phyloP scores from a whole-genome alignment of 2,888 invertebrate genomes.

The Plebejus anna region DNA sequence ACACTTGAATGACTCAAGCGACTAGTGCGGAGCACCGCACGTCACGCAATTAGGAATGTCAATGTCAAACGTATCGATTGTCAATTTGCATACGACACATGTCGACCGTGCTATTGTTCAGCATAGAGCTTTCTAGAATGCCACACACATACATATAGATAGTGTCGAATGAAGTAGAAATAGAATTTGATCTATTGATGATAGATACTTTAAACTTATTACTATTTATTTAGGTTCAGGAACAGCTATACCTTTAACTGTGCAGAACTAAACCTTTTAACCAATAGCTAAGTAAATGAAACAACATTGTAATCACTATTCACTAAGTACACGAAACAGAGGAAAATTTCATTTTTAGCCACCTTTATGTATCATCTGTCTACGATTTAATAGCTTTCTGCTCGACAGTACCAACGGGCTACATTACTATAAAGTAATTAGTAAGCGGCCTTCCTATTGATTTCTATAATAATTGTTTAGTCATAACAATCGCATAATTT shows the following conservation, averaged over 20 bases:
- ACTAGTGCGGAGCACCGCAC: constrained; percentile 39
- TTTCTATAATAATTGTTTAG: constrained; percentile 21
- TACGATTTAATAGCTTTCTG: background rate
- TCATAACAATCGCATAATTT: constrained; percentile 33
- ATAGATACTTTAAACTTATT: background rate
- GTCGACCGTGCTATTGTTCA: constrained; percentile 31
- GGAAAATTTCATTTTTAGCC: background rate
- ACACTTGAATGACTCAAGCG: constrained; percentile 55
- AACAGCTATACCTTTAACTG: too few relatives aligned
- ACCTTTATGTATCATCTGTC: background rate
- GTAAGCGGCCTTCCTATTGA: constrained; percentile 8
- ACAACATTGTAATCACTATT: too few relatives aligned
- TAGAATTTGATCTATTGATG: background rate
- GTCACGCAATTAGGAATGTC: constrained; percentile 61
- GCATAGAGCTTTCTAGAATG: constrained; percentile 6
- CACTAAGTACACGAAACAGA: too few relatives aligned
- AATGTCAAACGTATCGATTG: constrained; percentile 49
- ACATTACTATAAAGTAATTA: background rate
- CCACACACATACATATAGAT: background rate
- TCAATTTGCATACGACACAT: constrained; percentile 29
- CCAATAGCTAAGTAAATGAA: too few relatives aligned
- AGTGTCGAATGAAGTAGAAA: background rate
- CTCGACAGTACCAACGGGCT: background rate
- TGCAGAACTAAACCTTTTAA: too few relatives aligned
- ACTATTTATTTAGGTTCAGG: background rate